Conservation (phyloP, 1,140 invertebrate species). For the Drosophila teissieri region DNA sequence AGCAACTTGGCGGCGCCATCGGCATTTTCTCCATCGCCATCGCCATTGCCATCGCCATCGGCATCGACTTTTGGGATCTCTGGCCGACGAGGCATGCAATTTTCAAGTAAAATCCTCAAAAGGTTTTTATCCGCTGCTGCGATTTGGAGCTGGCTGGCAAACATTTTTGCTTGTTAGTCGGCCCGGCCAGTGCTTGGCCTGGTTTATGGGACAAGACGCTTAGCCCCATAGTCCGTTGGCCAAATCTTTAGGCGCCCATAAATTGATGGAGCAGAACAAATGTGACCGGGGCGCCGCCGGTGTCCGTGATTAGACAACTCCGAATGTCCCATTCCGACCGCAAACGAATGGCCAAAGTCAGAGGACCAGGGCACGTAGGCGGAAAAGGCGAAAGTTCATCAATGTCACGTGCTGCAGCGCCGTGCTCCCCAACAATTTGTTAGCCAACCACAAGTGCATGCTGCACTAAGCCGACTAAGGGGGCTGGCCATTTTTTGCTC, state of each 20-base stretch:
- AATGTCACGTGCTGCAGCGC: slow-evolving; percentile 64
- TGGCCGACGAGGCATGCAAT: slow-evolving; percentile 55
- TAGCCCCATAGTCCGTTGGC: slow-evolving; percentile 12
- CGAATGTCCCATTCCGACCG: slow-evolving; percentile 48
- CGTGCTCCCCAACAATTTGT: slow-evolving; percentile 69
- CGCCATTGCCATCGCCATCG: slow-evolving; percentile 45
- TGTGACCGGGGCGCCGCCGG: slow-evolving; percentile 33
- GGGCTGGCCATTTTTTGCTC: slow-evolving; percentile 24
- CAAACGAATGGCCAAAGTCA: slow-evolving; percentile 39
- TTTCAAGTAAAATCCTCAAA: slow-evolving; percentile 62
- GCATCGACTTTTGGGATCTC: slow-evolving; percentile 42
- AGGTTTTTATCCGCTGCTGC: slow-evolving; percentile 42
- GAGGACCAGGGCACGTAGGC: slow-evolving; percentile 39
- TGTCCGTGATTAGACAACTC: slow-evolving; percentile 74
- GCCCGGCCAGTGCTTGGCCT: slow-evolving; percentile 38
- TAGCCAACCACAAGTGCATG: slow-evolving; percentile 55
- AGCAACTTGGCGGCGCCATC: slow-evolving; percentile 72
- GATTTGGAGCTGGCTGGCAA: slow-evolving; percentile 43
- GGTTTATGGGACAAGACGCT: slow-evolving; percentile 59
- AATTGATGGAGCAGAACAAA: slow-evolving; percentile 61
- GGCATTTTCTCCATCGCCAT: slow-evolving; percentile 56
- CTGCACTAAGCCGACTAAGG: slow-evolving; percentile 65
- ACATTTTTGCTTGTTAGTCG: slow-evolving; percentile 77
- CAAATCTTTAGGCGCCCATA: slow-evolving; percentile 73
- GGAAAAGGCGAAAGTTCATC: slow-evolving; percentile 68